phyloP scores from a whole-genome alignment of 2,888 invertebrate genomes.

The Thalpophila matura region DNA sequence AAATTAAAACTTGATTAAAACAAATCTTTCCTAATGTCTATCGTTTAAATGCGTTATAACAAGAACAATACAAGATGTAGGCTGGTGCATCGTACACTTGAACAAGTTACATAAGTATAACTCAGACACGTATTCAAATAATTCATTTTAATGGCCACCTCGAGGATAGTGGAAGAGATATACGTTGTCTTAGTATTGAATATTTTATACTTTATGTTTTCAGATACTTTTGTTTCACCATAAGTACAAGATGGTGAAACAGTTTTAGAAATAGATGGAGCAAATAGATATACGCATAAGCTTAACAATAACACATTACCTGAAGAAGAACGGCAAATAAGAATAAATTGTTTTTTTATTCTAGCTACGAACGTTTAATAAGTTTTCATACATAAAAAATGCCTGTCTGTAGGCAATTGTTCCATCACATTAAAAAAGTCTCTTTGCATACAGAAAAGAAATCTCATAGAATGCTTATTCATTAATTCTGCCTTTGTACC shows the following conservation, averaged over 20 bases:
- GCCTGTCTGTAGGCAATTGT: too few species aligned
- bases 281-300: not conserved
- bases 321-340: not conserved
- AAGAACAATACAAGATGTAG: not conserved
- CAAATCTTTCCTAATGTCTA: too few species aligned
- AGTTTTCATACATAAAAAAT: too few species aligned
- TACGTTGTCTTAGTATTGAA: constrained; percentile 57
- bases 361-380: not conserved
- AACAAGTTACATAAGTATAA: constrained; percentile 46
- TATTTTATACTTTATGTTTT: constrained; percentile 60
- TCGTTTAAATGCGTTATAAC: too few species aligned
- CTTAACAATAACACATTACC: constrained; percentile 4
- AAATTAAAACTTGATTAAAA: too few species aligned
- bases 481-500: too few species aligned
- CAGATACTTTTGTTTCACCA: constrained; percentile 48
- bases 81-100: constrained; percentile 39
- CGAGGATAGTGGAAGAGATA: constrained; percentile 58
- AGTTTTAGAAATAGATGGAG: constrained; percentile 3
- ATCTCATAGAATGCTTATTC: too few species aligned
- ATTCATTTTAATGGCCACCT: constrained; percentile 65
- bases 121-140: constrained; percentile 62
- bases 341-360: not conserved
- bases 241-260: constrained; percentile 19
- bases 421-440: too few species aligned
- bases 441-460: too few species aligned